phyloP scores from a whole-genome alignment of 2,888 invertebrate species.

The Drosophila nigritarsus region DNA sequence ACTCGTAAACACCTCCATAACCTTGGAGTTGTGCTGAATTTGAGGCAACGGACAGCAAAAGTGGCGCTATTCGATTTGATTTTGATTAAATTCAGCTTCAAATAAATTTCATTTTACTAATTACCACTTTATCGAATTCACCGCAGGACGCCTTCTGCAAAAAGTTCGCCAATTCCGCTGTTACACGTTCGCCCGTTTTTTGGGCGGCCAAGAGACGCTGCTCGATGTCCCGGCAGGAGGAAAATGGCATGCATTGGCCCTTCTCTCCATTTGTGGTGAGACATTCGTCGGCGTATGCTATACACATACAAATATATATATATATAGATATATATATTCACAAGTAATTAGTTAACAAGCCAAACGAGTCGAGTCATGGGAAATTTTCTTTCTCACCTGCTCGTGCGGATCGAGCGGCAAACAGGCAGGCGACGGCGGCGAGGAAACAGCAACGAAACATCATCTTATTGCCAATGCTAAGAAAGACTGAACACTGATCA shows the following conservation, averaged over 20 bases:
- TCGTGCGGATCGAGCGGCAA: constrained; percentile 34
- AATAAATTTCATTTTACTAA: too few species aligned
- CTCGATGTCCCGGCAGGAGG: constrained; percentile 69
- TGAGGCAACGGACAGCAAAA: constrained; percentile 69
- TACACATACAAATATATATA: constrained; percentile 3
- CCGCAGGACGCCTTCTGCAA: constrained; percentile 61
- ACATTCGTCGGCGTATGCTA: constrained; percentile 73
- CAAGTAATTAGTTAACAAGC: constrained; percentile 35
- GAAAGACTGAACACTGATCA: neutral
- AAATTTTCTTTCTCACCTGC: constrained; percentile 61
- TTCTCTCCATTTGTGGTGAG: constrained; percentile 54
- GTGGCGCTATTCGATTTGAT: constrained; percentile 54
- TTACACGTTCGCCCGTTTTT: constrained; percentile 20
- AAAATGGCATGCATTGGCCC: constrained; percentile 73
- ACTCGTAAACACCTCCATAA: constrained; percentile 50
- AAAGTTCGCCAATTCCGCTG: constrained; percentile 46
- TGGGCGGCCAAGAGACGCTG: constrained; percentile 40
- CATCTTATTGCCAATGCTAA: constrained; percentile 5
- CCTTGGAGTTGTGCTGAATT: constrained; percentile 72
- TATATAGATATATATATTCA: constrained; percentile 23
- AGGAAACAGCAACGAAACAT: constrained; percentile 30
- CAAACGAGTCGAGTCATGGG: constrained; percentile 31
- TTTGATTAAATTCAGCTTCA: neutral
- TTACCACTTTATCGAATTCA: constrained; percentile 56
- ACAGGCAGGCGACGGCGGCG: constrained; percentile 34